Evolutionary conservation across 2,797 vertebrate species (phyloP).

Genomic region (Euthynnus affinis): DNA sequence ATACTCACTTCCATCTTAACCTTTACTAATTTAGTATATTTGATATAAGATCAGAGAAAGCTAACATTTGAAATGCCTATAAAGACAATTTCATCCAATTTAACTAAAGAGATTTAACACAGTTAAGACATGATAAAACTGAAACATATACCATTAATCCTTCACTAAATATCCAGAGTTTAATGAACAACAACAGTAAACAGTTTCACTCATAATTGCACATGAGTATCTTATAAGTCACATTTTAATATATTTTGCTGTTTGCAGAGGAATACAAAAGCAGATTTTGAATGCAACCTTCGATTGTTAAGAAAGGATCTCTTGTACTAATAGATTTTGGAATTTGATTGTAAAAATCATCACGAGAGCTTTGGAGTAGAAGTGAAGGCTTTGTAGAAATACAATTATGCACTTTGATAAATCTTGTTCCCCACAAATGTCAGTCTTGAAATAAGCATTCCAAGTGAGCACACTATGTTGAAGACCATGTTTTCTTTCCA

Average conservation of each 20-base stretch:
- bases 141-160: neutral
- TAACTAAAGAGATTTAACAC: neutral
- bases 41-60: neutral
- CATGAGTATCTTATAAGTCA: neutral
- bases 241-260: neutral
- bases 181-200: neutral
- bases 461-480: constrained; percentile 37
- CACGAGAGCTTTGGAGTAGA: constrained; percentile 45
- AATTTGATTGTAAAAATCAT: constrained; percentile 47
- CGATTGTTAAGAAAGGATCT: constrained; percentile 43
- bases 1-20: neutral
- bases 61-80: neutral
- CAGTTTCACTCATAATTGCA: neutral
- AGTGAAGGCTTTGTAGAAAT: constrained; percentile 41
- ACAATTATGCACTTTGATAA: constrained; percentile 60
- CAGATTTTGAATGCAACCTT: no score
- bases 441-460: constrained; percentile 57
- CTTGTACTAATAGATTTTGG: constrained; percentile 51
- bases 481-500: constrained; percentile 54
- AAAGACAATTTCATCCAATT: constrained; percentile 5
- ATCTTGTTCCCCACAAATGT: constrained; percentile 58
- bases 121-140: neutral
- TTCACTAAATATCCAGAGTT: neutral
- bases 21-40: neutral
- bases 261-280: constrained; percentile 26